Evolutionary conservation across 2,888 invertebrate genomes (phyloP).

Genomic region (Rhagium mordax): DNA sequence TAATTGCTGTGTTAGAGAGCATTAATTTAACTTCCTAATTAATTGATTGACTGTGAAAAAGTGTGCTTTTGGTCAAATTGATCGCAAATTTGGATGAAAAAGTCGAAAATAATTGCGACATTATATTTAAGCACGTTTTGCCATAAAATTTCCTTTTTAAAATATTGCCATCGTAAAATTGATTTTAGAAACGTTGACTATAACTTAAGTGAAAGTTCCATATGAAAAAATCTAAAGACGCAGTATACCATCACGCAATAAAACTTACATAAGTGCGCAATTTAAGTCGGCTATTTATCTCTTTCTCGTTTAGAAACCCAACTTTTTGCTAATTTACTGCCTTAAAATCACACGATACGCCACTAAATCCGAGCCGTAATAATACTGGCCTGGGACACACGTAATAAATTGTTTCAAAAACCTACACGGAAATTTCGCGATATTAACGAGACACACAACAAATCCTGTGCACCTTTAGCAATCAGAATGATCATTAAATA

Average conservation of each 20-base stretch:
- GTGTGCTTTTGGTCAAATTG: too few relatives aligned
- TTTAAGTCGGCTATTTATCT: background rate
- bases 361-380: background rate
- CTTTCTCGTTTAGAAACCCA: background rate
- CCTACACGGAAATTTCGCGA: background rate
- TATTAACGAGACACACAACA: background rate
- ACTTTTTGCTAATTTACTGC: background rate
- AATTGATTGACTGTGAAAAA: too few relatives aligned
- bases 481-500: background rate
- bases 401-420: background rate
- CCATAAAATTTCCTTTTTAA: background rate
- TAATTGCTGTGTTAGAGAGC: too few relatives aligned
- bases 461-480: conserved; percentile 4
- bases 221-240: background rate
- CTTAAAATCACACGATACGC: background rate
- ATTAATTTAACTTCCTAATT: too few relatives aligned
- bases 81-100: too few relatives aligned
- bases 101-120: background rate
- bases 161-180: background rate
- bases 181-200: background rate
- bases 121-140: background rate
- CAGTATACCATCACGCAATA: background rate
- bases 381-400: background rate
- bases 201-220: background rate
- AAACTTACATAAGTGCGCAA: background rate